phyloP scores from a whole-genome alignment of 2,113 vertebrate genomes.

The Atractosteus spatula region DNA sequence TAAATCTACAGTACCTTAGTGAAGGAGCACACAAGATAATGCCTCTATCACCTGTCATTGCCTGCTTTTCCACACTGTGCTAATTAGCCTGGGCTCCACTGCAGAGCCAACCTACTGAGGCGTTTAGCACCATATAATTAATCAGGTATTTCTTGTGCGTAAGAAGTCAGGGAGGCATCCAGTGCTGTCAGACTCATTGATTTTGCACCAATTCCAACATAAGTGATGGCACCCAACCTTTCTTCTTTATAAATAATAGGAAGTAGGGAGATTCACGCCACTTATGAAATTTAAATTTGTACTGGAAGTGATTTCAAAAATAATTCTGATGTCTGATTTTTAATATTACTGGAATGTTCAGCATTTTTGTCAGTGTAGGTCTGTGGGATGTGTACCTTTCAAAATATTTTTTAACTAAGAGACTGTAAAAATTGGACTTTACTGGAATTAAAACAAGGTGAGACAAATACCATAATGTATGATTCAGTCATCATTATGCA shows the following conservation, averaged over 20 bases:
- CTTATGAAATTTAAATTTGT: too few species aligned
- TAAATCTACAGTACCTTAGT: not conserved
- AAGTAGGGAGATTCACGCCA: too few species aligned
- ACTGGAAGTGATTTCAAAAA: too few species aligned
- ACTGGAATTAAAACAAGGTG: too few species aligned
- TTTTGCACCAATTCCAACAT: constrained; percentile 44
- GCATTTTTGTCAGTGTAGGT: too few species aligned
- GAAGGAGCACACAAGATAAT: not conserved
- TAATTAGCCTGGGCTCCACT: constrained; percentile 66
- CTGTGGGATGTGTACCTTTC: too few species aligned
- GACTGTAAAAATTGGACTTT: too few species aligned
- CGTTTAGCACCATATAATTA: constrained; percentile 65
- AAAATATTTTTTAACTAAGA: too few species aligned
- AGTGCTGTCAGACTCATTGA: constrained; percentile 47
- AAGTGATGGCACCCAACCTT: constrained; percentile 24
- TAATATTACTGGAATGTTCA: too few species aligned
- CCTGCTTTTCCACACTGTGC: constrained; percentile 55
- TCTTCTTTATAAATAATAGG: not conserved
- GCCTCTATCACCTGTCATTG: constrained; percentile 32
- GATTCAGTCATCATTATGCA: too few species aligned
- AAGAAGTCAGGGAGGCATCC: constrained; percentile 48
- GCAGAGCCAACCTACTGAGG: constrained; percentile 53
- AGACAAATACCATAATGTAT: too few species aligned
- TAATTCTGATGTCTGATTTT: too few species aligned
- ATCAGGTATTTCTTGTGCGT: constrained; percentile 57